These are phyloP conservation scores for Lacerta bilineata DNA, from an alignment of 2,797 vertebrate genomes.

Conservation along the genomic window DNA sequence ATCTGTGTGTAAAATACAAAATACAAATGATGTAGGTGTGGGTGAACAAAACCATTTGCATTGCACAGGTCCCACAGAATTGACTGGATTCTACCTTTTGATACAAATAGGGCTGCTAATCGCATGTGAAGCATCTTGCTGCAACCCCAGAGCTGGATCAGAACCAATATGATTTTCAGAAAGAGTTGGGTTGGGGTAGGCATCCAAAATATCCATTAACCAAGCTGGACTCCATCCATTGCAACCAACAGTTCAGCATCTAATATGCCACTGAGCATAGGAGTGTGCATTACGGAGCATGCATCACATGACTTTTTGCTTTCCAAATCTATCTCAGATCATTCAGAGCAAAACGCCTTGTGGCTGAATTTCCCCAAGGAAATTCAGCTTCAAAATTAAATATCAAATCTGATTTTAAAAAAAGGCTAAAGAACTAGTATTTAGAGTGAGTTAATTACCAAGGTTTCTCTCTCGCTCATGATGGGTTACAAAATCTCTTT, in stretches of 20 bases:
- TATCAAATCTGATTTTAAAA: neutral
- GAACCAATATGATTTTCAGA: neutral
- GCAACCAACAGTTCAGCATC: neutral
- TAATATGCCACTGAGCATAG: neutral
- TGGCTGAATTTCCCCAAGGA: neutral
- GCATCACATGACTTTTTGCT: neutral
- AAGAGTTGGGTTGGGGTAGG: neutral
- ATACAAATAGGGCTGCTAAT: neutral
- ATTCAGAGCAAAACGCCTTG: neutral
- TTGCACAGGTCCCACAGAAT: neutral
- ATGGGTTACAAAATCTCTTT: neutral
- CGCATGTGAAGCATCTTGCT: neutral
- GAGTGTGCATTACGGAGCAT: neutral
- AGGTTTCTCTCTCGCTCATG: neutral
- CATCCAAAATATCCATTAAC: neutral
- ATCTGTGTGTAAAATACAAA: neutral
- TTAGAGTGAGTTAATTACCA: neutral
- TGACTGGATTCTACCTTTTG: neutral
- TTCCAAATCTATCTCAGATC: slow-evolving; percentile 7
- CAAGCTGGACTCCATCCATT: neutral
- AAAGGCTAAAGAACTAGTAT: neutral
- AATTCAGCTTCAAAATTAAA: neutral
- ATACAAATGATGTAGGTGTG: too few species aligned
- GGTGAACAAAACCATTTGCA: neutral
- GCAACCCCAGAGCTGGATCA: neutral